A percentile compares a stretch with the other conserved stretches of the same genome.
phyloP scores from a whole-genome alignment of 1,140 invertebrate species.

The Cyclina sinensis region DNA sequence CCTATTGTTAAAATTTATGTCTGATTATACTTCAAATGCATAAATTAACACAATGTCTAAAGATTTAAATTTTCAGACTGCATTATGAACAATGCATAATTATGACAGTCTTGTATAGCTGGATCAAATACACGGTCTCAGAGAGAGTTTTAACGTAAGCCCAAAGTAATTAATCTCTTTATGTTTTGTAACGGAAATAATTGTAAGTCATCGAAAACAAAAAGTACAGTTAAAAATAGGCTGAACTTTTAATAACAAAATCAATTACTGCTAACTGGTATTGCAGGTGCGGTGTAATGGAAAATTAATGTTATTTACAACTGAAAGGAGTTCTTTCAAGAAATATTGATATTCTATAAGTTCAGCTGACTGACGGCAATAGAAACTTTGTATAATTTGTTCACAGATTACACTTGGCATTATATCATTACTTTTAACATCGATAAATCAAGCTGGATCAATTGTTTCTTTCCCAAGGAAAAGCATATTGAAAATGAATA shows the following conservation, averaged over 20 bases:
- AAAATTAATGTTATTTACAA: conserved; percentile 11
- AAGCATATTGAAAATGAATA: too few relatives aligned
- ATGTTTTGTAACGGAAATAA: too few relatives aligned
- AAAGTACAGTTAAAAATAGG: background rate
- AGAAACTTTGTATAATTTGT: conserved; percentile 31
- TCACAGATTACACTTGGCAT: background rate
- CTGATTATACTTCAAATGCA: too few relatives aligned
- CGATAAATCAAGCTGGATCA: conserved; percentile 9
- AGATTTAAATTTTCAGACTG: background rate
- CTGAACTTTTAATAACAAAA: background rate
- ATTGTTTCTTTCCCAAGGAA: conserved; percentile 2
- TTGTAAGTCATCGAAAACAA: too few relatives aligned
- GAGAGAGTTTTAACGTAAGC: background rate
- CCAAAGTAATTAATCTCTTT: background rate
- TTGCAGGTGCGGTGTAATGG: background rate
- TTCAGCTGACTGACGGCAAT: background rate
- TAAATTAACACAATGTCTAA: too few relatives aligned
- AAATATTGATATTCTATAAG: conserved; percentile 37
- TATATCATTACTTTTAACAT: conserved; percentile 26
- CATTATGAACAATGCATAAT: too few relatives aligned
- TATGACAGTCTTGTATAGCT: too few relatives aligned
- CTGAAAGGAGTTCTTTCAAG: background rate
- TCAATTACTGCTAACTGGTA: conserved; percentile 31
- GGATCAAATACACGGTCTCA: too few relatives aligned
- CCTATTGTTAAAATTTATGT: too few relatives aligned